Conservation (phyloP, 1,140 invertebrate species). For the Bombyx mori region ASM3026992v2 NC_085110.1:12436501-12437000, state of each 20-base stretch:
- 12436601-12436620: conserved; percentile 49
- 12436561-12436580: too few species aligned
- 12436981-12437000: too few species aligned
- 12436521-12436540: too few species aligned
- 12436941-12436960: too few species aligned
- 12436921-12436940: too few species aligned
- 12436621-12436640: conserved; percentile 40
- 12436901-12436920: conserved; percentile 2
- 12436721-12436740: conserved; percentile 55
- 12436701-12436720: conserved; percentile 50
- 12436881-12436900: conserved; percentile 70
- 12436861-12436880: conserved; percentile 70
- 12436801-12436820: conserved; percentile 49
- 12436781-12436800: conserved; percentile 63
- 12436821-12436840: conserved; percentile 48
- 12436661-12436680: conserved; percentile 55
- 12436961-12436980: too few species aligned
- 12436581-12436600: too few species aligned
- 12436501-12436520: too few species aligned
- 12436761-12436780: conserved; percentile 54
- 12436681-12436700: conserved; percentile 62
- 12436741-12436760: conserved; percentile 53
- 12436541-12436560: too few species aligned
- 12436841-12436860: conserved; percentile 61
- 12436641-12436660: conserved; percentile 50